Conservation (phyloP, 2,888 invertebrate genomes). For the Eupithecia vulgata region DNA sequence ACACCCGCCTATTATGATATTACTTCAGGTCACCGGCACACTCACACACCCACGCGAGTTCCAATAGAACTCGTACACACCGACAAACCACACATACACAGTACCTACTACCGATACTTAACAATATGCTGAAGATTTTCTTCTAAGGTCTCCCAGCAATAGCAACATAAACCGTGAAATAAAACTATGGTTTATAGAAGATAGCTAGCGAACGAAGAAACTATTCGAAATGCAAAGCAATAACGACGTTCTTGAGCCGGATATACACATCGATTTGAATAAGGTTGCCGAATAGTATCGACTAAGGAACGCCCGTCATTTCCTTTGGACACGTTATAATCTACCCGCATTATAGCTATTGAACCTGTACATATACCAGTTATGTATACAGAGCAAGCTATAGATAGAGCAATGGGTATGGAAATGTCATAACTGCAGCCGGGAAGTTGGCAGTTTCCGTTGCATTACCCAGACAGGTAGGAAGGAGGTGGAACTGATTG, state of each 20-base stretch:
- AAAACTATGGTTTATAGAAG: neutral
- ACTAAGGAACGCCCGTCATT: constrained; percentile 17
- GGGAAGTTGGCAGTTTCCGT: constrained; percentile 10
- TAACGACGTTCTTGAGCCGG: constrained; percentile 27
- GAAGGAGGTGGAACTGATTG: constrained; percentile 10
- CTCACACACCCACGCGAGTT: constrained; percentile 22
- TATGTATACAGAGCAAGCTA: neutral
- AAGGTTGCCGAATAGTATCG: constrained; percentile 19
- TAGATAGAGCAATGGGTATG: neutral
- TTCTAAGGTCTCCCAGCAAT: neutral
- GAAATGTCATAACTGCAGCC: constrained; percentile 13
- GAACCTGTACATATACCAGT: neutral
- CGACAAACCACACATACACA: neutral
- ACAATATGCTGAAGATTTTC: neutral
- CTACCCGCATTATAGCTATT: neutral
- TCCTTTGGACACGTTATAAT: constrained; percentile 11
- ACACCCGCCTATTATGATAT: constrained; percentile 30
- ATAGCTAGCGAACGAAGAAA: constrained; percentile 1
- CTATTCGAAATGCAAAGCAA: constrained; percentile 8
- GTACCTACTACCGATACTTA: neutral
- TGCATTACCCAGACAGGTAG: neutral
- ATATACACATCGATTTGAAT: constrained; percentile 21
- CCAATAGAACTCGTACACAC: constrained; percentile 1
- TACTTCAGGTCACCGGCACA: constrained; percentile 34
- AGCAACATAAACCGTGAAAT: neutral